Evolutionary conservation across 2,888 invertebrate species (phyloP), one percentile per base, ranked within the genome.

Genomic region (Diadromus collaris): DNA sequence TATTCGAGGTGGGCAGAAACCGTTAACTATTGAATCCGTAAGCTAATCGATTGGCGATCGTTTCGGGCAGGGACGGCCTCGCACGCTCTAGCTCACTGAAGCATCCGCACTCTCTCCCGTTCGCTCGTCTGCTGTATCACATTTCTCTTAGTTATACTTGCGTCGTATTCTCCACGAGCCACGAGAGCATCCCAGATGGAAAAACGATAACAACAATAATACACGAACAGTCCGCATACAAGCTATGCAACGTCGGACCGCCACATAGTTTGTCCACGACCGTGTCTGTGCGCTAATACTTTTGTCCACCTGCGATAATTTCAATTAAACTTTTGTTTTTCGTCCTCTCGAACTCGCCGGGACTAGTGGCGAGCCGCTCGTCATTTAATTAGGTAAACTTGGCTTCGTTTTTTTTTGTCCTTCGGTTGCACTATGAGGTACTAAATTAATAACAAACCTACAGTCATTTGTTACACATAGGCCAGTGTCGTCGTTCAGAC

Each of bases 341-440:
- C 64, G 56, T 19, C 29, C 32, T 60, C 58, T 19, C 68, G 56
- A 58, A 54, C 67, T 13, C 44, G 44, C 64, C 60, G 70, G 78
- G 78, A 78, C 75, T 78, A 78, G 78, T 32, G 70, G 65, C 78
- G 78, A 75, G 65, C 56, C 67, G 41, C 27, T 78, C 67, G 61
- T 69, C 29, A 16, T 27, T 56, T 27, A 6, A 61, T 78, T 51
- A 41, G 27, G 51, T 60, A 73, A 51, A 69, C 46, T 70, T 70
- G 61, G 44, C 61, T 38, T 54, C 16, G 7, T 41, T 27, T 48
- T 54, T 41, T 34, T 41, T 27, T 48, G 41, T 46, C 48, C 46
- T 74, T 48, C 60, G 68, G 68, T 78, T 78, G 67, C 77, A 68
- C 77, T 78, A 56, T 54, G 51, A 73, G 69, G 61, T 68, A 61